Base-by-base conservation (phyloP, 30 jellyfish, hydroid and myxozoan species). In the Rhopilema esculentum region DNA sequence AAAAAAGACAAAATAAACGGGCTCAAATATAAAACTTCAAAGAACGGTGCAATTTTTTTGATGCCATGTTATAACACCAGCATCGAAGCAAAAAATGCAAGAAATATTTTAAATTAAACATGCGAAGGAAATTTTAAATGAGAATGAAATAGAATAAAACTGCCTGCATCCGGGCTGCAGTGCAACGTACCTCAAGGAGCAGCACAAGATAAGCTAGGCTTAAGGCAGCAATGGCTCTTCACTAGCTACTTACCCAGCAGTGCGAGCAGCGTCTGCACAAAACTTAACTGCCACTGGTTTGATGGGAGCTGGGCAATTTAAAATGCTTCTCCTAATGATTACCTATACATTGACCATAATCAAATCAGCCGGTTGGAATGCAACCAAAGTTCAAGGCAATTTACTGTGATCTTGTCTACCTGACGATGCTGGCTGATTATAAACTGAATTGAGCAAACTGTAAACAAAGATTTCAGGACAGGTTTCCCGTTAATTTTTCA, bases 301-400 rank as follows among this genome's bases (percentile, higher is more conserved):
- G 57, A 40, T 12, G 57, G 57, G 27, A n/a, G 82, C 64, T 71
- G 64, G 49, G 70, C 79, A 28, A 57, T 30, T 79, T 57, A 57
- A 79, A 9, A 48, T 68, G 79, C 24, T 62, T 75, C 49, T 57
- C 21, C 64, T n/a, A 57, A 21, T 67, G 88, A 79, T 79, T 79
- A 79, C 88, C 88, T 79, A 79, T 79, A 48, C 76, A 63, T 79
- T 79, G 88, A 79, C 79, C 88, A 62, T 79, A 79, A 79, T 79
- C 79, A 79, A 79, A 79, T 79, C 69, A 74, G 40, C n/a, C 85
- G 40, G 33, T n/a, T 23, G 85, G 70, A 9, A 61, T n/a, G 27
- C 8, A 28, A 0, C 22, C 85, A 74, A 48, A 74, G 88, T 57
- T 79, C 86, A 51, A 49, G 69, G 1, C 66, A 64, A 25, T 53